Percentiles rank a stretch among this genome's conserved stretches.
Conservation (phyloP, 2,113 vertebrate species). For the Morone saxatilis region DNA sequence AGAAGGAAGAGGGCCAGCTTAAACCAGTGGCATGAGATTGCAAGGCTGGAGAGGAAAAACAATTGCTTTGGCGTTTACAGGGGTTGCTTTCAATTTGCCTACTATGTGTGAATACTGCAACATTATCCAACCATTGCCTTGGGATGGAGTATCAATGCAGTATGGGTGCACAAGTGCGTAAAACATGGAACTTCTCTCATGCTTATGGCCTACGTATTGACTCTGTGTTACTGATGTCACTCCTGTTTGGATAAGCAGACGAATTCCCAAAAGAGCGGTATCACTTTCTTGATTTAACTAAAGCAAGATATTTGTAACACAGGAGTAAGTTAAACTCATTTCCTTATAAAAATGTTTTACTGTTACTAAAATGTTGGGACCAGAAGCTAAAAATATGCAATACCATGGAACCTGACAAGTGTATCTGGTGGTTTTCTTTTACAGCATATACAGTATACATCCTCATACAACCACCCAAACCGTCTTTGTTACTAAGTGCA, state of each 20-base stretch:
- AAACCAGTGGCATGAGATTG: slow-evolving; percentile 57
- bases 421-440: slow-evolving; percentile 2
- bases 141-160: neutral
- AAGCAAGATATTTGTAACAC: neutral
- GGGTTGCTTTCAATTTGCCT: slow-evolving; percentile 38
- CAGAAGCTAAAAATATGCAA: neutral
- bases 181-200: neutral
- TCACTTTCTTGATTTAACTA: neutral
- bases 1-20: slow-evolving; percentile 52
- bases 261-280: neutral
- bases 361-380: neutral
- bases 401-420: neutral
- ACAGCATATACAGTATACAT: neutral
- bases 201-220: neutral
- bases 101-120: slow-evolving; percentile 16
- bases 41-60: slow-evolving; percentile 54
- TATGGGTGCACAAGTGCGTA: neutral
- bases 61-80: slow-evolving; percentile 29
- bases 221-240: slow-evolving; percentile 6
- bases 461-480: neutral
- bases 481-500: neutral
- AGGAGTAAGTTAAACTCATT: neutral
- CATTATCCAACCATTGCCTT: slow-evolving; percentile 8
- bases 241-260: neutral
- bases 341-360: neutral